A percentile compares a stretch with the other conserved stretches of the same genome.
Evolutionary conservation across 1,140 invertebrate species (phyloP).

Genomic region (Aphelenchoides fujianensis): DNA sequence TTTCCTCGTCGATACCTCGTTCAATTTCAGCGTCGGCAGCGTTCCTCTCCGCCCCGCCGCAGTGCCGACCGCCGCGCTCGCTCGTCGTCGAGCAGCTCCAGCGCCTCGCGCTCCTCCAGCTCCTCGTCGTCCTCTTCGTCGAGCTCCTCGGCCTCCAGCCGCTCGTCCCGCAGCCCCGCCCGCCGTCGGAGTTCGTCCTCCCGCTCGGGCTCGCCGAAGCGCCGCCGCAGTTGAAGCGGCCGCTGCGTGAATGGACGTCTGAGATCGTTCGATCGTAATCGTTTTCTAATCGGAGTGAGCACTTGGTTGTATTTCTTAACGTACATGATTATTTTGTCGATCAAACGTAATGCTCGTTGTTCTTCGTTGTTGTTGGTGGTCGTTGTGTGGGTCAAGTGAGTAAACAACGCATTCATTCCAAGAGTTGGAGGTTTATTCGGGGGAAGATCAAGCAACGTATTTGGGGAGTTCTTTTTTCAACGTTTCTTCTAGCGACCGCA

Average conservation of each 20-base stretch:
- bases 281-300: neutral
- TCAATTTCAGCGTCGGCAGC: neutral
- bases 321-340: too few relatives aligned
- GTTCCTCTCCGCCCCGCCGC: neutral
- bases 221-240: neutral
- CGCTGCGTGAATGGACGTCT: neutral
- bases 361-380: neutral
- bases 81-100: neutral
- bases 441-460: neutral
- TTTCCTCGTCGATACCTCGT: neutral
- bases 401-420: neutral
- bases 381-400: neutral
- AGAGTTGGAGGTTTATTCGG: neutral
- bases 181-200: neutral
- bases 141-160: too few relatives aligned
- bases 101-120: neutral
- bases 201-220: neutral
- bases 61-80: neutral
- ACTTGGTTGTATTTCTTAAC: neutral
- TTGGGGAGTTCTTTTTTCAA: neutral
- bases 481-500: neutral
- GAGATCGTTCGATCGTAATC: neutral
- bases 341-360: neutral
- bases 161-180: neutral
- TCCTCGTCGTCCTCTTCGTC: too few relatives aligned